Percentiles rank a stretch among this genome's conserved stretches.
Evolutionary conservation across 2,113 vertebrate species (phyloP).

Genomic region (Amazona guildingii): DNA sequence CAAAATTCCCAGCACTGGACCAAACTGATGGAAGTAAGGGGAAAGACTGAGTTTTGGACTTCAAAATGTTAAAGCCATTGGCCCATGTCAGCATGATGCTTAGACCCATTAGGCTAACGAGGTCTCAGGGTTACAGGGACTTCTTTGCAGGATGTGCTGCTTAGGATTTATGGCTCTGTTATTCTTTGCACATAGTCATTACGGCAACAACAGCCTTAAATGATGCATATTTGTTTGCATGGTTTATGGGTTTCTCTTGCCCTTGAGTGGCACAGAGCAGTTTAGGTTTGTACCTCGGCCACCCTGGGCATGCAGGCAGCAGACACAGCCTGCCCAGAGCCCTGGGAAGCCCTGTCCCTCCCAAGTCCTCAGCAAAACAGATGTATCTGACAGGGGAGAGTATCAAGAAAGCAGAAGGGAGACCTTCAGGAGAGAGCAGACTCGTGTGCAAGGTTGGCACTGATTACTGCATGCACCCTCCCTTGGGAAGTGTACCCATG

Average conservation of each 20-base stretch:
- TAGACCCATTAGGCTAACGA: neutral
- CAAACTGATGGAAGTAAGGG: neutral
- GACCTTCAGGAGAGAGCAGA: neutral
- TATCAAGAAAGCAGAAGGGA: neutral
- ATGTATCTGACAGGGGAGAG: neutral
- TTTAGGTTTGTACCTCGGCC: neutral
- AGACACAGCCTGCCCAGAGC: neutral
- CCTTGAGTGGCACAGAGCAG: neutral
- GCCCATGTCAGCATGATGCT: neutral
- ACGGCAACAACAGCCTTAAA: neutral
- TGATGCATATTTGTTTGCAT: neutral
- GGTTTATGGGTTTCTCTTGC: neutral
- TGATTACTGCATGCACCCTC: neutral
- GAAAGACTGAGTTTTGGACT: neutral
- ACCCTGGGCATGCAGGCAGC: neutral
- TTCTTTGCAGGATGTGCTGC: neutral
- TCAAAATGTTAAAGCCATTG: neutral
- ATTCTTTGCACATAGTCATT: neutral
- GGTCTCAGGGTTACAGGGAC: neutral
- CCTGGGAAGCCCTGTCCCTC: neutral
- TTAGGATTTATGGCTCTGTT: neutral
- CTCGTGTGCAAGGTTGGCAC: accelerated
- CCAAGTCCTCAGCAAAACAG: neutral
- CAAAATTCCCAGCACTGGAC: neutral
- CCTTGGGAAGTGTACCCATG: accelerated